These are phyloP conservation scores for Fragum whitleyi DNA, from an alignment of 2,888 invertebrate genomes.

Conservation along the genomic window DNA sequence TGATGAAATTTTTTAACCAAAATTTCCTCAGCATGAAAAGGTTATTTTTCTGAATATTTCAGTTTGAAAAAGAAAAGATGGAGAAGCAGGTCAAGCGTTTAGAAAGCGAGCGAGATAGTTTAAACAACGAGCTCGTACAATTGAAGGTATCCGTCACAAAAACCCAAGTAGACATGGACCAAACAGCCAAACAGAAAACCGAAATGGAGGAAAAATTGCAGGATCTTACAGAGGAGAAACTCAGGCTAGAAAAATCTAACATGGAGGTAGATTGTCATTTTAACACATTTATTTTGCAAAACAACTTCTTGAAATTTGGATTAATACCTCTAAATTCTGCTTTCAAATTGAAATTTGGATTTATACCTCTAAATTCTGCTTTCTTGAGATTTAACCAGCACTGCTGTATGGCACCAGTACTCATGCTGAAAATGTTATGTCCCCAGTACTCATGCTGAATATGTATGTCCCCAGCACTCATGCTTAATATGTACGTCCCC, in stretches of 20 bases:
- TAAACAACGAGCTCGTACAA: conserved; percentile 75
- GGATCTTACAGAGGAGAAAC: conserved; percentile 70
- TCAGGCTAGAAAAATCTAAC: conserved; percentile 65
- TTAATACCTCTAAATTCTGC: not conserved
- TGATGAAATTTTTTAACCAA: too few relatives aligned
- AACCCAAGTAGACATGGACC: conserved; percentile 63
- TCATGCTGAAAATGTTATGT: too few relatives aligned
- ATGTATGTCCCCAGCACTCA: too few relatives aligned
- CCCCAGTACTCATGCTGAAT: too few relatives aligned
- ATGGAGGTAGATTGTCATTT: conserved; percentile 70
- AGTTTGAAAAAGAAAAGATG: conserved; percentile 81
- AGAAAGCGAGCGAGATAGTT: conserved; percentile 73
- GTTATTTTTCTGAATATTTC: too few relatives aligned
- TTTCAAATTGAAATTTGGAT: too few relatives aligned
- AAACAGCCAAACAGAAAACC: conserved; percentile 57
- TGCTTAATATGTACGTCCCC: too few relatives aligned
- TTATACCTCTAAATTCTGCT: too few relatives aligned
- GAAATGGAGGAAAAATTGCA: conserved; percentile 70
- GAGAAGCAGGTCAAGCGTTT: conserved; percentile 77
- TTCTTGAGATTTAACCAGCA: too few relatives aligned
- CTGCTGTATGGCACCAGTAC: too few relatives aligned
- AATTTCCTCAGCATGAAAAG: too few relatives aligned
- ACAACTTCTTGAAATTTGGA: not conserved
- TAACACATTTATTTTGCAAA: not conserved
- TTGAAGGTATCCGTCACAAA: conserved; percentile 71